Evolutionary conservation across 2,797 vertebrate species (phyloP).

Genomic region (Phrynocephalus guinanensis): DNA sequence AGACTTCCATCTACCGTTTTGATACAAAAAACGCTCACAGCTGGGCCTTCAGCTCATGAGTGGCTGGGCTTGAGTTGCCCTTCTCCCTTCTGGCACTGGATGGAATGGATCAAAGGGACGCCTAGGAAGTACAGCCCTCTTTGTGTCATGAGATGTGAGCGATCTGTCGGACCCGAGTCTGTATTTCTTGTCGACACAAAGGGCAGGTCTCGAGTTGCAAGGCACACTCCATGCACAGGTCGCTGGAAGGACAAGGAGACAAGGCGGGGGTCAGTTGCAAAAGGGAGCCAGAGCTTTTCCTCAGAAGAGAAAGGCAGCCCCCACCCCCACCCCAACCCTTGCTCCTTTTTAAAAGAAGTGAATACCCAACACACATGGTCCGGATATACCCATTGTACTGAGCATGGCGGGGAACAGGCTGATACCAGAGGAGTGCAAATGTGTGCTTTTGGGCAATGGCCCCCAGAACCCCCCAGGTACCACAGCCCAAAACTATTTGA

Average conservation of each 20-base stretch:
- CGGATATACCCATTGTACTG: background rate
- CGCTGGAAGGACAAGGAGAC: slow-evolving; percentile 75
- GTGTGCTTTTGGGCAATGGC: too few species aligned
- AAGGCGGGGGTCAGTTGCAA: background rate
- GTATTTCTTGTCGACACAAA: slow-evolving; percentile 98
- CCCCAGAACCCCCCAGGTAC: too few species aligned
- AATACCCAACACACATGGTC: background rate
- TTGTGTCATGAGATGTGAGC: slow-evolving; percentile 97
- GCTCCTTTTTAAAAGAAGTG: too few species aligned
- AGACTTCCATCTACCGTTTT: slow-evolving; percentile 64
- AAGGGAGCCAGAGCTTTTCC: background rate
- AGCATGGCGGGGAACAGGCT: too few species aligned
- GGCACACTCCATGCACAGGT: slow-evolving; percentile 99
- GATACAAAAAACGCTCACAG: slow-evolving; percentile 73
- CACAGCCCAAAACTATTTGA: background rate
- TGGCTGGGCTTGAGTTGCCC: slow-evolving; percentile 69
- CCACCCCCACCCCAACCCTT: background rate
- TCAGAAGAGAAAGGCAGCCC: background rate
- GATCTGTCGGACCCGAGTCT: slow-evolving; percentile 96
- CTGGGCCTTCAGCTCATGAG: slow-evolving; percentile 69
- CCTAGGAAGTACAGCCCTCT: slow-evolving; percentile 65
- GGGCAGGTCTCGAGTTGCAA: slow-evolving; percentile 99
- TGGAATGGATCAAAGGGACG: slow-evolving; percentile 73
- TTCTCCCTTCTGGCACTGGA: slow-evolving; percentile 72
- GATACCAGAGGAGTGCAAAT: background rate